Percentiles rank a stretch among this genome's conserved stretches.
Conservation (phyloP, 2,888 invertebrate genomes). For the Leucophora obtusa region DNA sequence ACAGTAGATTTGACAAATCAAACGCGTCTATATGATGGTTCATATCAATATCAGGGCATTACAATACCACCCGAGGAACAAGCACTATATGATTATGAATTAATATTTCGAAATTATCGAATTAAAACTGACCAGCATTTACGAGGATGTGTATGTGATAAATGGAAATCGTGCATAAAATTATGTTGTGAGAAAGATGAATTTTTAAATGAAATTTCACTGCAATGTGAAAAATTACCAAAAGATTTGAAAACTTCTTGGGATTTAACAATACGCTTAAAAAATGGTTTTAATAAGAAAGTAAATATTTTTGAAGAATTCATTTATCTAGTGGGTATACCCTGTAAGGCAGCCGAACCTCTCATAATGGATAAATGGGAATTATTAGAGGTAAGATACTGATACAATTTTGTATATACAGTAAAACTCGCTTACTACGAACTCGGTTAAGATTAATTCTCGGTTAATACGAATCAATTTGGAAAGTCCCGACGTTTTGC, state of each 20-base stretch:
- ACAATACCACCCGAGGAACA: slow-evolving; percentile 65
- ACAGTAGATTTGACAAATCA: slow-evolving; percentile 69
- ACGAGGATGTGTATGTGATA: slow-evolving; percentile 71
- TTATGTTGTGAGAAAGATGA: slow-evolving; percentile 68
- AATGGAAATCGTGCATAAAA: slow-evolving; percentile 67
- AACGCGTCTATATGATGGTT: slow-evolving; percentile 64
- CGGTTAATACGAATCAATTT: no score
- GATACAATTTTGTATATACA: no score
- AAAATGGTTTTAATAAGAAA: not conserved
- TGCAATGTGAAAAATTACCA: slow-evolving; percentile 36
- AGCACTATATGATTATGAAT: slow-evolving; percentile 63
- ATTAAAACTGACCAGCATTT: slow-evolving; percentile 54
- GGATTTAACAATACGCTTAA: slow-evolving; percentile 17
- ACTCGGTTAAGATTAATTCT: no score
- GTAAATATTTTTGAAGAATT: slow-evolving; percentile 41
- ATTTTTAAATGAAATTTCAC: not conserved
- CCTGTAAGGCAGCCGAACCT: slow-evolving; percentile 68
- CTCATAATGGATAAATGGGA: slow-evolving; percentile 69
- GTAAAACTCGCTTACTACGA: no score
- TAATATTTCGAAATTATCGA: slow-evolving; percentile 7
- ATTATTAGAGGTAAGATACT: slow-evolving; percentile 68
- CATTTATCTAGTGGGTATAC: slow-evolving; percentile 58
- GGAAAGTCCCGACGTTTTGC: no score
- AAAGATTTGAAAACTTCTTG: slow-evolving; percentile 24
- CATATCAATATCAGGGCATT: slow-evolving; percentile 67